Conservation (phyloP, 92 coral and sea anemone genomes). For the Epizoanthus illoricatus region DNA sequence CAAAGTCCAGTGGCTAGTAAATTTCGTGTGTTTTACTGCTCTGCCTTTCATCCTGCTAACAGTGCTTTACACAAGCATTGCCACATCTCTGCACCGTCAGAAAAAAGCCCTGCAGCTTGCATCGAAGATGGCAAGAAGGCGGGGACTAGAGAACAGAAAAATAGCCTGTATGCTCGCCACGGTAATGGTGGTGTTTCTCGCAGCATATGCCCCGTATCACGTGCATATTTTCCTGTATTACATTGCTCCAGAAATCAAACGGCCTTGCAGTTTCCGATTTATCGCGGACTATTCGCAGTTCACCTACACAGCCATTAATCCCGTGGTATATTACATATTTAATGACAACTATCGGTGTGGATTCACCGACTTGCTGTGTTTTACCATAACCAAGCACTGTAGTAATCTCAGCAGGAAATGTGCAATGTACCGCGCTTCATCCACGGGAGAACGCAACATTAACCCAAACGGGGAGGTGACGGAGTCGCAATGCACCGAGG, state of each 20-base stretch:
- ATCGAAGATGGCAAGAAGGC: conserved; percentile 8
- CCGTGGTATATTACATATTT: conserved; percentile 27
- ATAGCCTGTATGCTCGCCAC: conserved; percentile 12
- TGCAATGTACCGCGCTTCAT: not conserved
- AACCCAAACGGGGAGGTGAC: not conserved
- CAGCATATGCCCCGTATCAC: conserved; percentile 23
- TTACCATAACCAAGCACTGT: not conserved
- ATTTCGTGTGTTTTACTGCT: conserved; percentile 31
- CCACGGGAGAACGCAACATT: not conserved
- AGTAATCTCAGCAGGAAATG: no score
- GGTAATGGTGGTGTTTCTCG: conserved; percentile 22
- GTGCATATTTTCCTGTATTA: conserved; percentile 28
- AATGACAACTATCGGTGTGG: conserved; percentile 24
- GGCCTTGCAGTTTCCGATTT: conserved; percentile 30
- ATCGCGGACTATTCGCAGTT: conserved; percentile 40
- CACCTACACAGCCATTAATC: conserved; percentile 27
- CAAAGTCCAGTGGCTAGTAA: conserved; percentile 30
- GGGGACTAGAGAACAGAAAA: conserved; percentile 24
- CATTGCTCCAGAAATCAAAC: conserved; percentile 4
- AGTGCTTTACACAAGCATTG: conserved; percentile 13
- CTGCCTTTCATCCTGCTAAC: conserved; percentile 19
- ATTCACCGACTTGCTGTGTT: conserved; percentile 7
- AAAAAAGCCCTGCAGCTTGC: conserved; percentile 31
- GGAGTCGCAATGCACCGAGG: no score
- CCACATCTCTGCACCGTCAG: conserved; percentile 28